Base-by-base conservation (phyloP, 2,113 vertebrate genomes). In the Podarcis muralis region DNA sequence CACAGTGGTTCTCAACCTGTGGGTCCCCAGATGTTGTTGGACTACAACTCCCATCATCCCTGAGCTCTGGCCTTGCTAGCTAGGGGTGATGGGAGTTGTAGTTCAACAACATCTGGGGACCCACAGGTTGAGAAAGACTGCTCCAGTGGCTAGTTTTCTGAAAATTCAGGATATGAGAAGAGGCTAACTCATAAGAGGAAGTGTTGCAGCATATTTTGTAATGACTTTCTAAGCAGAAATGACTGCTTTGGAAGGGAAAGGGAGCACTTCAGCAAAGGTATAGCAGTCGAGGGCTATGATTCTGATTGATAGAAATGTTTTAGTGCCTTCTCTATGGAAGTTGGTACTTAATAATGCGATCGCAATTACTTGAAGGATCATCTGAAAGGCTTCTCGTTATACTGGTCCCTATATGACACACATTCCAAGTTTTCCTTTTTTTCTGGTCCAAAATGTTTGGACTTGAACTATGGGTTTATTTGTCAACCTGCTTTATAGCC, bases 171-270 rank as follows among this genome's bases (percentile, higher is more conserved):
- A 25, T 1, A 13, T 30, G 32, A 75, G 53, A 65, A 85, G 62
- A 30, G 23, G 25, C 35, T 76, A 62, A 76, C 15, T n/a, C 16
- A 18, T 5, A 37, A 40, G 27, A 88, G 72, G 71, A 62, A 66
- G 30, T 16, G 9, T 48, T 75, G 22, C 13, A 25, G 18, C 12
- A 12, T 43, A 48, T 75, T 43, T 59, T 43, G 20, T 74, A 88
- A 32, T 76, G 65, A 65, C 62, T 83, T 88, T 76, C 72, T 35
- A 77, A 68, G 40, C 40, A 48, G 77, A 83, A 88, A 83, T 66
- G 59, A 43, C 74, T 48, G 53, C 8, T 30, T 80, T 87, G 66
- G 66, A 81, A 81, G 23, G 3, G 22, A 77, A 83, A 82, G 20
- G 53, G 69, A 76, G 1, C 22, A 6, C 68, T 77, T n/a, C 59